A percentile compares a stretch with the other conserved stretches of the same genome.
Conservation (phyloP, 1,140 invertebrate genomes). For the Camponotus pennsylvanicus region DNA sequence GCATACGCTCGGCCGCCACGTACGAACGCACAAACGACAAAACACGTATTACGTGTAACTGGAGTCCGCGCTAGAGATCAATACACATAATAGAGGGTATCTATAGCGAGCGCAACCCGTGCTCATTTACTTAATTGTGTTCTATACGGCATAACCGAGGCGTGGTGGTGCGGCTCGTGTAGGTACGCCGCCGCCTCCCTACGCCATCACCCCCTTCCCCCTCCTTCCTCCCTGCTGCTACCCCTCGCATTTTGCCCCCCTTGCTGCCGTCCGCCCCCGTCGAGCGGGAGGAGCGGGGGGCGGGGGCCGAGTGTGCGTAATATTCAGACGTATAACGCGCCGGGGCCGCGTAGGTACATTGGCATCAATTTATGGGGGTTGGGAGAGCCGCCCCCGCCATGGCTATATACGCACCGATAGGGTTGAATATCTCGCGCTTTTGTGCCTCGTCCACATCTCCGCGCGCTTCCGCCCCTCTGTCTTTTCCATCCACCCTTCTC, state of each 20-base stretch:
- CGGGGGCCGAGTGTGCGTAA: constrained; percentile 80
- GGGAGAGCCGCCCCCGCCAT: constrained; percentile 75
- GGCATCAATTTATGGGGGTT: constrained; percentile 83
- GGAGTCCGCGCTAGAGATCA: constrained; percentile 85
- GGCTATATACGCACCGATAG: constrained; percentile 79
- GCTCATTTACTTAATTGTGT: constrained; percentile 87
- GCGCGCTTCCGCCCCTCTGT: constrained; percentile 67
- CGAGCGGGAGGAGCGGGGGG: constrained; percentile 7
- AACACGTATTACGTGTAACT: constrained; percentile 85
- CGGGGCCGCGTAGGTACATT: constrained; percentile 81
- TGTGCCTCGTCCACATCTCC: constrained; percentile 76
- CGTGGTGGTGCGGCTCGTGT: constrained; percentile 76
- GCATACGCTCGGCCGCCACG: constrained; percentile 68
- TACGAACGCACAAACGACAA: constrained; percentile 84
- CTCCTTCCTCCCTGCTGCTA: background rate
- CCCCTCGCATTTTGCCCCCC: background rate
- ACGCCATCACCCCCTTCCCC: constrained; percentile 20
- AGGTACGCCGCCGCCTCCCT: constrained; percentile 71
- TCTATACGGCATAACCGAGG: constrained; percentile 81
- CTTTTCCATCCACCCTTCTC: constrained; percentile 60
- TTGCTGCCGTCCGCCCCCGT: background rate
- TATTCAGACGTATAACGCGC: constrained; percentile 83
- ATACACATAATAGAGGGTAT: constrained; percentile 86
- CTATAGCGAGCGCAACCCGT: constrained; percentile 85
- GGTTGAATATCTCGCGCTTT: constrained; percentile 81